Base-by-base conservation (phyloP, 1,140 invertebrate genomes). In the Drosophila dunni region DNA sequence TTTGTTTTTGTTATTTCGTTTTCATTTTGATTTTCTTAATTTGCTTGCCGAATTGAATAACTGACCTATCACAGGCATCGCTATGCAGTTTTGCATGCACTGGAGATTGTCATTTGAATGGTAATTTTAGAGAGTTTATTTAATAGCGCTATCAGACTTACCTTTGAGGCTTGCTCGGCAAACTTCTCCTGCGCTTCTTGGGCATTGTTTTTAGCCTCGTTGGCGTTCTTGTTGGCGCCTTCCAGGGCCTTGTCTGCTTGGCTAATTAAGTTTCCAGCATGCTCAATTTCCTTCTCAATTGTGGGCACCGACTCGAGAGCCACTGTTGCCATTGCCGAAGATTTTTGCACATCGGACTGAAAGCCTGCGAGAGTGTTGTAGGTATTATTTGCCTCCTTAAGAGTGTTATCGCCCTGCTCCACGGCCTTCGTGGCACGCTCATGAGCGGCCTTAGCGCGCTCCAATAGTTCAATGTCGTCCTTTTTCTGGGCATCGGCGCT, bases 371-470 rank as follows among this genome's bases (percentile, higher is more conserved):
- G 46, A 2, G 96, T 98, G 65, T 96, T 94, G 56, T 97, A 95
- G 5, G 97, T 99, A 53, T 96, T 95, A 78, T 97, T 95, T 1
- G 98, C 98, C 90, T 98, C 96, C 79, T 95, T 94, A 0, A 98
- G 93, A 0, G 97, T 98, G 75, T 96, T 95, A 79, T 98, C 97
- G 10, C 97, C 97, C 50, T 95, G 94, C 70, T 95, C 94, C 0
- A 98, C 96, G 20, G 98, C 97, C 62, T 96, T 94, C 62, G 95
- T 95, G 0, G 97, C 97, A 83, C 94, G 95, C 0, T 94, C 95
- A 38, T 96, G 94, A 0, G 97, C 95, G 9, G 95, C 94, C 20
- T 94, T 93, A n/a, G 96, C 93, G n/a, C 95, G 94, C 0, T 93
- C 92, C 8, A 97, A 82, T 0, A 95, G 76, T 34, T 94, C 93